These are phyloP conservation scores for Otolemur garnettii DNA, from an alignment of 2,113 vertebrate genomes.

Conservation along the genomic window DNA sequence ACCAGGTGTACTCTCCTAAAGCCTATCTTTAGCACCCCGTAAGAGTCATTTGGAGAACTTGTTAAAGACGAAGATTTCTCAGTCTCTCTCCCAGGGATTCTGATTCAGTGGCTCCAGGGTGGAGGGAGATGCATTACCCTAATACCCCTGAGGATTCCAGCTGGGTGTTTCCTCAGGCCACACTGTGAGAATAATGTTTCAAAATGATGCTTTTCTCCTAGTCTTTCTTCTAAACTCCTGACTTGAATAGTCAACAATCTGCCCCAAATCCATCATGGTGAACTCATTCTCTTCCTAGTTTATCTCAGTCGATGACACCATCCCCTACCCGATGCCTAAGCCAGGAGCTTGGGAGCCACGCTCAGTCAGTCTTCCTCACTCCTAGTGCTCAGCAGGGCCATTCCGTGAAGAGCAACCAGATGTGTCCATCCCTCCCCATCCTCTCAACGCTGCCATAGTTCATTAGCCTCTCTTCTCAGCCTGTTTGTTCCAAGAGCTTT, in stretches of 20 bases:
- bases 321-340: accelerated
- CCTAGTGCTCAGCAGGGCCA: neutral
- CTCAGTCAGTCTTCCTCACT: neutral
- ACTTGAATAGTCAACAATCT: neutral
- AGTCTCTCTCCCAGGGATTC: neutral
- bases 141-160: neutral
- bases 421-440: neutral
- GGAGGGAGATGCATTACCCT: neutral
- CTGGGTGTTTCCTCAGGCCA: neutral
- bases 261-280: neutral
- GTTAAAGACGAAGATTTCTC: neutral
- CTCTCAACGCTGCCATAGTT: neutral
- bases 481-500: neutral
- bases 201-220: neutral
- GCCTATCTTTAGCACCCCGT: neutral
- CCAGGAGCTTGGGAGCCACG: neutral
- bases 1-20: too few relatives aligned
- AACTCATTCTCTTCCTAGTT: neutral
- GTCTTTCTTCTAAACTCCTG: neutral
- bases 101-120: neutral
- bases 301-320: neutral
- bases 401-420: neutral
- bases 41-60: neutral
- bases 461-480: neutral
- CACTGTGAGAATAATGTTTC: neutral